phyloP scores from a whole-genome alignment of 2,113 vertebrate species.

The Dinomys branickii region DNA sequence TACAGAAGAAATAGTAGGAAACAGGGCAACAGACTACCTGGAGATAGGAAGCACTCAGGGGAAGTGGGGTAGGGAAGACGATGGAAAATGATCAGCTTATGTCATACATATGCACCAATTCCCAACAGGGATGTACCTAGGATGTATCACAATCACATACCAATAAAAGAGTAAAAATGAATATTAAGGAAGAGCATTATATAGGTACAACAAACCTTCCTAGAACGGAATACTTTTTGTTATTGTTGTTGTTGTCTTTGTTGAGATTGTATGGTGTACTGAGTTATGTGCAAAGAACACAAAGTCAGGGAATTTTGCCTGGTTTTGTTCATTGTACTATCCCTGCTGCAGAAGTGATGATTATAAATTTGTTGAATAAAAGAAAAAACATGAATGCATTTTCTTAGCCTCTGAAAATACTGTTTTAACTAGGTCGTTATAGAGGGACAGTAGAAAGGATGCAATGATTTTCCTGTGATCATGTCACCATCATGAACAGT shows the following conservation, averaged over 20 bases:
- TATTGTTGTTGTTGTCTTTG: neutral
- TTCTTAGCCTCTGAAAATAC: slow-evolving; percentile 30
- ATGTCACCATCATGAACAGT: neutral
- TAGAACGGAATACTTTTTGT: neutral
- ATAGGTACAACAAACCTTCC: neutral
- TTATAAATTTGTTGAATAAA: slow-evolving; percentile 13
- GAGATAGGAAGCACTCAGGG: neutral
- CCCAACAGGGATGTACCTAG: no score
- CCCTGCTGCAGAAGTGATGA: neutral
- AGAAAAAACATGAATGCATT: neutral
- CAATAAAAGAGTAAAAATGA: neutral
- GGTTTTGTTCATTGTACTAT: neutral
- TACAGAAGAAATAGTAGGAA: neutral
- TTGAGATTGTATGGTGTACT: neutral
- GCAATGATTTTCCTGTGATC: neutral
- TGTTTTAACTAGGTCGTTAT: neutral
- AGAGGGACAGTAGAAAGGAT: neutral
- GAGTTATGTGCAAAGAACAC: neutral
- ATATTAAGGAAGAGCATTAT: neutral
- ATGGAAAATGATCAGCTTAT: neutral
- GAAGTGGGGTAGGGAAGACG: neutral
- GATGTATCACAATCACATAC: neutral
- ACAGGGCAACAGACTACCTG: neutral
- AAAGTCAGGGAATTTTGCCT: neutral
- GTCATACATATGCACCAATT: neutral